Evolutionary conservation across 2,113 vertebrate species (phyloP).

Genomic region (Cairina moschata): DNA sequence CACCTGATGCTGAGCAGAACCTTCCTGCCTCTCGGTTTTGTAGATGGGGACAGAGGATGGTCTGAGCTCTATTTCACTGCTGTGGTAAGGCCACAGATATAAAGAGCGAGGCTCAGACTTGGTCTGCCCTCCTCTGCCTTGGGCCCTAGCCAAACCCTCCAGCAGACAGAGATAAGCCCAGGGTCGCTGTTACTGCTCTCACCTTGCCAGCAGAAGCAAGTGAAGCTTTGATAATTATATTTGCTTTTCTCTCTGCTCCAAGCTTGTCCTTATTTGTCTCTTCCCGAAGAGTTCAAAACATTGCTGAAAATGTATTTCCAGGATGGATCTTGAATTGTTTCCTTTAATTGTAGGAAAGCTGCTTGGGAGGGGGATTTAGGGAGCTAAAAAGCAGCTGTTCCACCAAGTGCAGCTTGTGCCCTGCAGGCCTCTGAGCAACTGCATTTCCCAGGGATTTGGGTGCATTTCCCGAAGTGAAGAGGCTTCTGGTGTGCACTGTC

Average conservation of each 20-base stretch:
- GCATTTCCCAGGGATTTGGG: not conserved
- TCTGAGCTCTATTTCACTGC: not conserved
- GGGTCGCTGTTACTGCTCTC: not conserved
- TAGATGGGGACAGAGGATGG: fast-evolving
- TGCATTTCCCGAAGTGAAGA: not conserved
- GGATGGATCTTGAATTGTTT: not conserved
- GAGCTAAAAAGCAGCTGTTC: not conserved
- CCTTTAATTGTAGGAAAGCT: not conserved
- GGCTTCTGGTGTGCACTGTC: not conserved
- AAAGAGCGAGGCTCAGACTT: not conserved
- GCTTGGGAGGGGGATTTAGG: not conserved
- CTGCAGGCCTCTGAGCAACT: not conserved
- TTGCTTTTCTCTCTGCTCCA: not conserved
- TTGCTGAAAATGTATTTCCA: not conserved
- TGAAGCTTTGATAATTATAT: not conserved
- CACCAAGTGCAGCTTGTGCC: not conserved
- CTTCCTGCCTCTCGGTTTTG: not conserved
- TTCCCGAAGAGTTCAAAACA: not conserved
- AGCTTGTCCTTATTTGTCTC: not conserved
- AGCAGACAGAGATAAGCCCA: not conserved
- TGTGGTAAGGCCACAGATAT: not conserved
- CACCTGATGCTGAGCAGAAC: not conserved
- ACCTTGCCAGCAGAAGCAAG: not conserved
- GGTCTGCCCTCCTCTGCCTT: not conserved
- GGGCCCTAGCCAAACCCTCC: not conserved